phyloP scores from a whole-genome alignment of 2,113 vertebrate genomes.

The Meles meles region DNA sequence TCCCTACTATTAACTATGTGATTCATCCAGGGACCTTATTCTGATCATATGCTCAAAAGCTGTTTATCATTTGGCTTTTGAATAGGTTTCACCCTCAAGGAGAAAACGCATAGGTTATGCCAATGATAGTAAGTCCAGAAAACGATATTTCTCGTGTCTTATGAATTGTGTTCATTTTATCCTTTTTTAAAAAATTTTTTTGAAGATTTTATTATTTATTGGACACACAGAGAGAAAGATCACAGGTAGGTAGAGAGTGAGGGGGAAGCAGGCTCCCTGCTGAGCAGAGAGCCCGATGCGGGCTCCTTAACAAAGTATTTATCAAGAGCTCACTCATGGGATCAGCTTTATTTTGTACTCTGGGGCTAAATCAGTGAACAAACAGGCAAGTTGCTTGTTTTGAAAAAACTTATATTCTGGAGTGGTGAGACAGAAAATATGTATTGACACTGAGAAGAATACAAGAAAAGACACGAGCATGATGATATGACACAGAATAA shows the following conservation, averaged over 20 bases:
- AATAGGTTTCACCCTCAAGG: neutral
- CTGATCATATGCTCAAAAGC: neutral
- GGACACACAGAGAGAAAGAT: too few species aligned
- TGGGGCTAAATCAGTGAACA: neutral
- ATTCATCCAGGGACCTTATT: neutral
- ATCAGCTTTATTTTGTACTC: neutral
- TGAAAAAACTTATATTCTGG: neutral
- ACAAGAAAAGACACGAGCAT: neutral
- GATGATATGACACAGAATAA: neutral
- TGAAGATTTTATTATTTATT: too few species aligned
- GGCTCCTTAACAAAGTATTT: neutral
- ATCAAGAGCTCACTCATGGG: neutral
- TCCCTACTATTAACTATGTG: neutral
- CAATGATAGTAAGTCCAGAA: neutral
- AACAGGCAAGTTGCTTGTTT: neutral
- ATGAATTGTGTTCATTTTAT: neutral
- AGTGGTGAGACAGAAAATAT: neutral
- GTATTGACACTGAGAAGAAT: neutral
- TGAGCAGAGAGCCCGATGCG: too few species aligned
- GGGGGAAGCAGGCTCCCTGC: too few species aligned
- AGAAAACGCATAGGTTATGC: neutral
- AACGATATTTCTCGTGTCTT: neutral
- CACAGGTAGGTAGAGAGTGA: too few species aligned
- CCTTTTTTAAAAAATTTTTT: too few species aligned
- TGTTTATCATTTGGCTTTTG: neutral